Conservation (phyloP, 2,113 vertebrate species). For the Salvelinus fontinalis region DNA sequence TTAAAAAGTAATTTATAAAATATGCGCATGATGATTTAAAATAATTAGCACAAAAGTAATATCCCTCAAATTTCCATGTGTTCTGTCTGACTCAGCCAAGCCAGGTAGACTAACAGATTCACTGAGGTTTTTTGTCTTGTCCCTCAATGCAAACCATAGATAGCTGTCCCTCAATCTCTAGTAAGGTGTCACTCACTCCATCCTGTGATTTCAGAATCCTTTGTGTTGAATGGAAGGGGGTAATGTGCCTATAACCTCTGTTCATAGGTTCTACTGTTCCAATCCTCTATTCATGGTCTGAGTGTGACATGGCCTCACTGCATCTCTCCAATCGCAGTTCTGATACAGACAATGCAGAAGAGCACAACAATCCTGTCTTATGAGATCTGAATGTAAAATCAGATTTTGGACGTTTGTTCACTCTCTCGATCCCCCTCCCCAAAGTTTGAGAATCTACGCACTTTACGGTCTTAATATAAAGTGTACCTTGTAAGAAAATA, state of each 20-base stretch:
- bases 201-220: conserved; percentile 1
- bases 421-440: background rate
- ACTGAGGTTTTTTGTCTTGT: background rate
- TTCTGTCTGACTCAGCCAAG: background rate
- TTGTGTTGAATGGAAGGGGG: conserved; percentile 1
- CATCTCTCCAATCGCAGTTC: background rate
- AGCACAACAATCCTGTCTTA: conserved; percentile 29
- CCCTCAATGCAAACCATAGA: background rate
- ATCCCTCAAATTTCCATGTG: conserved; percentile 2
- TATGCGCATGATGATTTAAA: conserved; percentile 64
- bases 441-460: conserved; percentile 62
- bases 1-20: conserved; percentile 80
- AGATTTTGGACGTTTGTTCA: conserved; percentile 18
- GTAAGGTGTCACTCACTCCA: conserved; percentile 11
- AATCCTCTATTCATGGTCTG: conserved; percentile 9
- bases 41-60: conserved; percentile 60
- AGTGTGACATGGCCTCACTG: too few species aligned
- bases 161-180: background rate
- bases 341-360: conserved; percentile 32
- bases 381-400: conserved; percentile 61
- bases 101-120: conserved; percentile 8
- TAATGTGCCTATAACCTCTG: conserved; percentile 41
- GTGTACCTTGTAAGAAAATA: conserved; percentile 64
- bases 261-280: background rate
- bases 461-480: conserved; percentile 63